Conservation (phyloP, 2,888 invertebrate species). For the Therioaphis trifolii region DNA sequence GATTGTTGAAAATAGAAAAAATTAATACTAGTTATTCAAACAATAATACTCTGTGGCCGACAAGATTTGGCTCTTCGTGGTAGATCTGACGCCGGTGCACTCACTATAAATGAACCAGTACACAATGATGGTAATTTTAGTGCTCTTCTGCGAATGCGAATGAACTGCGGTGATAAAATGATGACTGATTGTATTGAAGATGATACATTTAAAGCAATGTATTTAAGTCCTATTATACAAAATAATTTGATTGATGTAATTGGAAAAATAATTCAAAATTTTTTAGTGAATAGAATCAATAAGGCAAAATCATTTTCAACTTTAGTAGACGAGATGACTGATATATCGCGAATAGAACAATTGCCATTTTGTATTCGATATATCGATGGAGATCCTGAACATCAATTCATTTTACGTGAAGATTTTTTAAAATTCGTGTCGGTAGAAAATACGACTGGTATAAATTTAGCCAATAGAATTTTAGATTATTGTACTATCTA, state of each 20-base stretch:
- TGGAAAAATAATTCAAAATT: constrained; percentile 25
- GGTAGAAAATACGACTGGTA: too few relatives aligned
- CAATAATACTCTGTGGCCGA: too few relatives aligned
- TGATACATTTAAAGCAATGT: too few relatives aligned
- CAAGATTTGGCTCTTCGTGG: too few relatives aligned
- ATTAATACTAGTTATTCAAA: too few relatives aligned
- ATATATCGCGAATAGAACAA: too few relatives aligned
- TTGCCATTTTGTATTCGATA: constrained; percentile 21
- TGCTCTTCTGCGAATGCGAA: not conserved
- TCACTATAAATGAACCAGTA: too few relatives aligned
- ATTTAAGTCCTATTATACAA: constrained; percentile 34
- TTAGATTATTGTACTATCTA: too few relatives aligned
- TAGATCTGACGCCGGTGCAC: too few relatives aligned
- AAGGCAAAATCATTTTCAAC: constrained; percentile 27
- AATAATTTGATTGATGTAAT: constrained; percentile 2
- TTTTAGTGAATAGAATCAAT: constrained; percentile 25
- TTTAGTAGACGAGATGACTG: not conserved
- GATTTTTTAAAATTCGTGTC: constrained; percentile 7
- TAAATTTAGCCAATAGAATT: constrained; percentile 7
- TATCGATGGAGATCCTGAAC: constrained; percentile 24
- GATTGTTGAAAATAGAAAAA: too few relatives aligned
- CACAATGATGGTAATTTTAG: too few relatives aligned
- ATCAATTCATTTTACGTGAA: constrained; percentile 9
- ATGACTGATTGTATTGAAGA: constrained; percentile 36
- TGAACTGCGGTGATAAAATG: constrained; percentile 10